Conservation (phyloP, 2,797 vertebrate species). For the Oreonectes daqikongensis region DNA sequence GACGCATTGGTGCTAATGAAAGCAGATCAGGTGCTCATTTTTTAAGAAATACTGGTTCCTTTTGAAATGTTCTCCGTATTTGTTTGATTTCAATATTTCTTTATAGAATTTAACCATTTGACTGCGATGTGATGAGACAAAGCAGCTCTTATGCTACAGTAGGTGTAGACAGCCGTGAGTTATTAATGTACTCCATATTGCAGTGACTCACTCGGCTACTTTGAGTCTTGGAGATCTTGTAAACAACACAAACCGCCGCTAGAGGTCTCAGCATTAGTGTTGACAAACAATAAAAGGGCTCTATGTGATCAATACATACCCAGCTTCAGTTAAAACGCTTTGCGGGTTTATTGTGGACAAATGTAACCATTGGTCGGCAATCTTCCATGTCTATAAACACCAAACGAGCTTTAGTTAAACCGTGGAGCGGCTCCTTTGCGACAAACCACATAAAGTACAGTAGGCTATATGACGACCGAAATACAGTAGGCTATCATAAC, state of each 20-base stretch:
- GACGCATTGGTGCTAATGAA: no score
- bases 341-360: constrained; percentile 30
- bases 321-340: background rate
- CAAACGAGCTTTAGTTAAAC: constrained; percentile 5
- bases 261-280: constrained; percentile 52
- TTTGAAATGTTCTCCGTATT: no score
- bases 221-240: constrained; percentile 24
- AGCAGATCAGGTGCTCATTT: no score
- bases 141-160: background rate
- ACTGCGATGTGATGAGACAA: no score
- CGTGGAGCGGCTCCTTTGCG: background rate
- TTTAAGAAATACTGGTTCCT: no score
- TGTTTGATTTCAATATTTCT: background rate
- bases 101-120: no score
- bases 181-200: constrained; percentile 35
- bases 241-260: constrained; percentile 29
- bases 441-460: no score
- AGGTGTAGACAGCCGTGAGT: constrained; percentile 30
- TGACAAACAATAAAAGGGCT: constrained; percentile 45
- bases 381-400: background rate
- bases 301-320: constrained; percentile 30
- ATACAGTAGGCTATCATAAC: no score
- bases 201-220: constrained; percentile 36
- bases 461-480: no score
- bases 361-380: constrained; percentile 12